Evolutionary conservation across 35 echinoderm and acorn worm genomes (phyloP).

Genomic region (Stichopus chloronotus): DNA sequence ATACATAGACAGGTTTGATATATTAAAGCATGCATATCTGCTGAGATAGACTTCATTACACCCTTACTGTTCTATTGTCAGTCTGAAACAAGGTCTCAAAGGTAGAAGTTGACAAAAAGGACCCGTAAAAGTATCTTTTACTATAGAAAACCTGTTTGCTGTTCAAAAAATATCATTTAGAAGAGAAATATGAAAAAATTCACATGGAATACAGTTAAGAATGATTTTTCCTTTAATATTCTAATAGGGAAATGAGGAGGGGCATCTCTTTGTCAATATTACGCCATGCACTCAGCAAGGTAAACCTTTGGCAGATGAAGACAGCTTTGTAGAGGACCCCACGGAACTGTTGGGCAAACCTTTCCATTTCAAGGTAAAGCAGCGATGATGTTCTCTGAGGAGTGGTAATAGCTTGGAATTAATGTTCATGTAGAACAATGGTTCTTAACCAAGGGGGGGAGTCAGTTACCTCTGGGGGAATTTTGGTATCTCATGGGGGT

Average conservation of each 20-base stretch:
- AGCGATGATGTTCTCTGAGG: neutral
- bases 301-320: slow-evolving; percentile 86
- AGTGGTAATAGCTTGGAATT: neutral
- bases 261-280: slow-evolving; percentile 69
- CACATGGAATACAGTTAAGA: too few species aligned
- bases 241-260: slow-evolving; percentile 89
- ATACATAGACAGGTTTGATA: too few species aligned
- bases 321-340: slow-evolving; percentile 89
- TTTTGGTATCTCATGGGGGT: neutral
- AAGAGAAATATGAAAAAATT: too few species aligned
- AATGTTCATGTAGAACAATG: neutral
- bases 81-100: too few species aligned
- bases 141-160: too few species aligned
- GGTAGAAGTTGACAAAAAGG: too few species aligned
- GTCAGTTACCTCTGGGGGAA: neutral
- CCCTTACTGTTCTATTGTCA: too few species aligned
- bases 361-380: slow-evolving; percentile 90
- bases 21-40: too few species aligned
- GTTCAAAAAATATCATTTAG: too few species aligned
- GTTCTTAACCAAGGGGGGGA: neutral
- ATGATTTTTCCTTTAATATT: too few species aligned
- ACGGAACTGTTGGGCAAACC: slow-evolving; percentile 96
- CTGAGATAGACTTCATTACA: too few species aligned
- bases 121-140: too few species aligned
- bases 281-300: slow-evolving; percentile 86